Evolutionary conservation across 2,113 vertebrate genomes (phyloP), one percentile per base, ranked within the genome.

Genomic region (Tonatia bakeri): DNA sequence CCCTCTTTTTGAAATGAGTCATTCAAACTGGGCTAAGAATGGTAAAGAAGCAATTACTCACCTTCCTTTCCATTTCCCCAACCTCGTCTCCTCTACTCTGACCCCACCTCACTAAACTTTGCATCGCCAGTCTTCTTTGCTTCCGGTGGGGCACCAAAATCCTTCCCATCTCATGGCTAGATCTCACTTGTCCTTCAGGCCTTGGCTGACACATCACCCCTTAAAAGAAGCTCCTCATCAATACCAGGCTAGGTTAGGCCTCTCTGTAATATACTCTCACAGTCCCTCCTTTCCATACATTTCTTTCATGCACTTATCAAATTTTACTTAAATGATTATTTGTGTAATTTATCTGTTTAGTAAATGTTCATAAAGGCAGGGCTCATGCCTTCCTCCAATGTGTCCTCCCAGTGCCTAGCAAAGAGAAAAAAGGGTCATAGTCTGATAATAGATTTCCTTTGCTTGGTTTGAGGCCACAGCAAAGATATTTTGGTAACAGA

Each of bases 321-420:
- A 82, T 65, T 91, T 93, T 94, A 90, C 47, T 79, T 81, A 64
- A 90, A 36, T 89, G 52, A 87, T 81, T 94, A 95, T 70, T 96
- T 96, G 24, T 75, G 69, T 52, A 86, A 88, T 77, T 69, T 84
- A 40, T 79, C 85, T 96, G 33, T 40, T 84, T 82, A 86, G 70
- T 70, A 64, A 82, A 67, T 94, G 4, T 91, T 92, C 45, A 36
- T 24, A 33, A 92, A 94, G 43, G 43, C 45, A 82, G 20, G 47
- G 54, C 40, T 28, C 20, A 5, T 64, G 73, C 33, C 50, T 84
- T 56, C 85, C 67, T 72, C 43, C 65, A 90, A 17, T 33, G 45
- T 73, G 33, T 92, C 61, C n/a, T 87, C 67, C 52, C 50, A 97
- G 24, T 65, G 26, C 64, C 45, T 81, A 54, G 76, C 73, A 95